Evolutionary conservation across 2,888 invertebrate genomes (phyloP).

Genomic region (Theretra japonica): DNA sequence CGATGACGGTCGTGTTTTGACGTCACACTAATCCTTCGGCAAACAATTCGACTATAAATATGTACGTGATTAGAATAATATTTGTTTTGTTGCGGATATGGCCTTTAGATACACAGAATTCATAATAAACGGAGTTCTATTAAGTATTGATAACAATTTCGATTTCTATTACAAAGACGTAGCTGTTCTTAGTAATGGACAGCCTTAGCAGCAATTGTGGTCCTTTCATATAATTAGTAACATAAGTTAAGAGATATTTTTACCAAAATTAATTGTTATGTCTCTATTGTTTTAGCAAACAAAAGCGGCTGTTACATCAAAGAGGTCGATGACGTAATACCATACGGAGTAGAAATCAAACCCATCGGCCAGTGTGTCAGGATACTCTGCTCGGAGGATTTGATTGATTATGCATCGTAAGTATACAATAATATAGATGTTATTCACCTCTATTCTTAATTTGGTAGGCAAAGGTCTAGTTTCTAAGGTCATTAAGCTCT

Average conservation of each 20-base stretch:
- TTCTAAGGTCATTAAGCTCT: too few relatives aligned
- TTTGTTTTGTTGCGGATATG: background rate
- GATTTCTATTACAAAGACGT: too few relatives aligned
- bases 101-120: background rate
- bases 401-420: constrained; percentile 70
- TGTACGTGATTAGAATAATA: background rate
- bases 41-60: background rate
- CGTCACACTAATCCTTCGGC: constrained; percentile 7
- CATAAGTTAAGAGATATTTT: background rate
- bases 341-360: constrained; percentile 52
- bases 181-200: too few relatives aligned
- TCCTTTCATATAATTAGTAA: too few relatives aligned
- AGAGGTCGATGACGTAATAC: constrained; percentile 69
- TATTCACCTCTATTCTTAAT: too few relatives aligned
- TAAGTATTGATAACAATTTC: too few relatives aligned
- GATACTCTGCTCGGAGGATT: constrained; percentile 54
- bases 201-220: too few relatives aligned
- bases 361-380: constrained; percentile 63
- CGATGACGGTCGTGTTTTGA: constrained; percentile 4
- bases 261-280: background rate
- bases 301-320: constrained; percentile 69
- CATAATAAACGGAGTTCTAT: background rate
- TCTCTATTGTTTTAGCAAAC: constrained; percentile 40
- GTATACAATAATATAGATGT: constrained; percentile 42
- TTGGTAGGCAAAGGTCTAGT: too few relatives aligned